Conservation (phyloP, 2,888 invertebrate species). For the Ashinkailepas kermadecensis region DNA sequence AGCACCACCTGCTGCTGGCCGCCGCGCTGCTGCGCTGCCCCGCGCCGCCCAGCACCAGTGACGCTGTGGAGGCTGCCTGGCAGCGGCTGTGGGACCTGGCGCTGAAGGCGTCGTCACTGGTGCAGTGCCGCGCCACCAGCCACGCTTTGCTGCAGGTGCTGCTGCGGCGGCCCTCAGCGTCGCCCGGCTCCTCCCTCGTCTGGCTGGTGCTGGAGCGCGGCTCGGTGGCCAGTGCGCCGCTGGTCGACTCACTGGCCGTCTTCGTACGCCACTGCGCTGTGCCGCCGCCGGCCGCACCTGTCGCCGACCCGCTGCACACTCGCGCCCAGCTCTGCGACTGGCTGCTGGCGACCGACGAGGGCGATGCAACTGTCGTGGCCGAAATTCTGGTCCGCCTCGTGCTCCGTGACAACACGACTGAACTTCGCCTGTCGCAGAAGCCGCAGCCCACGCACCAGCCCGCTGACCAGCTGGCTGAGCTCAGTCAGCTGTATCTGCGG, state of each 20-base stretch:
- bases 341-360: neutral
- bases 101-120: neutral
- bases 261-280: neutral
- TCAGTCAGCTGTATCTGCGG: neutral
- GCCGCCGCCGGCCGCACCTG: conserved; percentile 7
- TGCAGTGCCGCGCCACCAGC: neutral
- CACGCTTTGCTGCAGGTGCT: neutral
- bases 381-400: neutral
- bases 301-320: neutral
- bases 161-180: neutral
- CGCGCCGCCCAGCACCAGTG: neutral
- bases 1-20: neutral
- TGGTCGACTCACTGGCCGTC: neutral
- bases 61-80: neutral
- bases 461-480: neutral
- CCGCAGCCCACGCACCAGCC: too few species aligned
- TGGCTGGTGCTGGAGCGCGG: neutral
- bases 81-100: neutral
- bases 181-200: neutral
- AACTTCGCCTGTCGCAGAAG: neutral
- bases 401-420: neutral
- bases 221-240: neutral
- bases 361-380: neutral
- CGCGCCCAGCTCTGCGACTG: neutral
- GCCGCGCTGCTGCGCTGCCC: neutral